Conservation (phyloP, 2,888 invertebrate species). For the Thumatha senex region DNA sequence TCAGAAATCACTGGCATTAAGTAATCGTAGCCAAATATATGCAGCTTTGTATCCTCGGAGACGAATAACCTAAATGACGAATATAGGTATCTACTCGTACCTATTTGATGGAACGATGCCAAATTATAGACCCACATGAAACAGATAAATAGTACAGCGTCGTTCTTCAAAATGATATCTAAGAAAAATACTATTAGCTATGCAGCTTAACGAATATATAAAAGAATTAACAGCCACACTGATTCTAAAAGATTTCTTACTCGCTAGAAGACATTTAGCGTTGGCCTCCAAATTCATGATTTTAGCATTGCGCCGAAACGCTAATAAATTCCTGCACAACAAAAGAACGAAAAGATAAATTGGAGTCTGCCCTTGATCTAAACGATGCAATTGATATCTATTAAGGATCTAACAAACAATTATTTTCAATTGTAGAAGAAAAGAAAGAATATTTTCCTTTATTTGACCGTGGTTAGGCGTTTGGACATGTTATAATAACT, state of each 20-base stretch:
- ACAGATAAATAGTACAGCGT: background rate
- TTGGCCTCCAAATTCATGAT: constrained; percentile 18
- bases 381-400: background rate
- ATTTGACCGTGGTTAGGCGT: background rate
- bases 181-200: constrained; percentile 8
- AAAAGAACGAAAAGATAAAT: constrained; percentile 1
- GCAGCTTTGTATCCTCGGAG: constrained; percentile 18
- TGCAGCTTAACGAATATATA: background rate
- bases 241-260: constrained; percentile 1
- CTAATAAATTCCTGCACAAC: background rate
- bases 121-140: constrained; percentile 15
- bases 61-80: constrained; percentile 21
- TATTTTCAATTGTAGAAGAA: background rate
- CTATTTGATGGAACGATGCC: constrained; percentile 39
- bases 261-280: constrained; percentile 8
- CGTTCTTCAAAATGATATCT: background rate
- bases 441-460: too few species aligned
- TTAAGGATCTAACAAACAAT: background rate
- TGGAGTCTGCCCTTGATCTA: background rate
- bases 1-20: background rate
- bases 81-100: constrained; percentile 17
- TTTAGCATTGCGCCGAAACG: constrained; percentile 9
- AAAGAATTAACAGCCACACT: background rate
- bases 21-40: constrained; percentile 20
- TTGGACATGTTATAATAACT: background rate